Conservation (phyloP, 2,797 vertebrate species). For the Smutsia gigantea region DNA sequence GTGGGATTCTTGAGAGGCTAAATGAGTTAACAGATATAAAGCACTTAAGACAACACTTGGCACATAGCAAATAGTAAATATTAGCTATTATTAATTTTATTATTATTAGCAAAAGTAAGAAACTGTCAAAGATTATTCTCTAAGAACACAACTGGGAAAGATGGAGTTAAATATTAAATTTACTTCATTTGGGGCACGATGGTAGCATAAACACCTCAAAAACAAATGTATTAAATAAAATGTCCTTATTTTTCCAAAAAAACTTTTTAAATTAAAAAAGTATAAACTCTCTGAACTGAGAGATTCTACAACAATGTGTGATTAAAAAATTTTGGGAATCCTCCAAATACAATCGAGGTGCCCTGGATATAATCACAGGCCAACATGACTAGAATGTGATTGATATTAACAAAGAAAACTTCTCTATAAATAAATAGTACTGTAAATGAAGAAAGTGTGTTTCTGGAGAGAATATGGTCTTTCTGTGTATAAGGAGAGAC, state of each 20-base stretch:
- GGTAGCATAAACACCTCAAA: background rate
- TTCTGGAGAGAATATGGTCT: background rate
- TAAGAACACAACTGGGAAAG: background rate
- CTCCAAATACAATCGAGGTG: background rate
- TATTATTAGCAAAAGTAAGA: background rate
- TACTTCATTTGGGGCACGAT: background rate
- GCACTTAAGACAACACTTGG: background rate
- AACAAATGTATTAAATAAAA: constrained; percentile 20
- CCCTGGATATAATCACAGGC: background rate
- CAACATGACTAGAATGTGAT: background rate
- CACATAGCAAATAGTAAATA: constrained; percentile 35
- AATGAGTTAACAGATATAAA: background rate
- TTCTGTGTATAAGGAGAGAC: background rate
- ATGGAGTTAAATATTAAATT: constrained; percentile 1
- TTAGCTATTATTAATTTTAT: constrained; percentile 3
- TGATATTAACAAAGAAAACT: constrained; percentile 24
- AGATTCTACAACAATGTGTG: background rate
- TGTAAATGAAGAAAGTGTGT: background rate
- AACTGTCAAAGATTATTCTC: constrained; percentile 17
- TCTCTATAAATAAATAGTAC: background rate
- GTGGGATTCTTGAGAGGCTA: background rate
- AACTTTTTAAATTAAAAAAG: background rate
- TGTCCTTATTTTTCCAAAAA: background rate
- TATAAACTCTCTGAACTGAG: background rate
- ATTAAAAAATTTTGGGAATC: background rate